Base-by-base conservation (phyloP, 2,888 invertebrate species). In the Trichogramma evanescens region DNA sequence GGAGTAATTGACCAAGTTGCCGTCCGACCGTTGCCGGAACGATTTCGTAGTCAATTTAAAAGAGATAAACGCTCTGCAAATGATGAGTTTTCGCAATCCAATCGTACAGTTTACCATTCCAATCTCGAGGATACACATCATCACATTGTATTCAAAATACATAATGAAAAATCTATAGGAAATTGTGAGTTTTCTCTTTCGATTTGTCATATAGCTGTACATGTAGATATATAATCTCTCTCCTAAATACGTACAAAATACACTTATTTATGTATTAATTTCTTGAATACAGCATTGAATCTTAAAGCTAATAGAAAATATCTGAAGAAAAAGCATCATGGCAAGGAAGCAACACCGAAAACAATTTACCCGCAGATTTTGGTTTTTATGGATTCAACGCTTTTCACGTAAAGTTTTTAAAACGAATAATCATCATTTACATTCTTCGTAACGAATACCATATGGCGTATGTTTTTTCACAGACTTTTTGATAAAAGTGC, bases 121-220 rank as follows among this genome's bases (percentile, higher is more conserved):
- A 50, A 61, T 54, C 51, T 60, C 13, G 48, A 58, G 8, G 44
- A 58, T 26, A 62, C 62, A 5, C 56, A 62, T 42, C 55, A 62
- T 26, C 58, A 62, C 50, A n/a, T 62, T 26, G 42, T 62, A 6
- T 61, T 44, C 58, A 58, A 55, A 26, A 43, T 58, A 13, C 48
- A 26, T 26, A 26, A 26, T 3, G 26, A 26, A 26, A 26, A 26
- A 26, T 26, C 26, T 26, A 26, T 26, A 26, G 26, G 26, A 26
- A 26, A 26, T 26, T 26, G 26, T 26, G 26, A 26, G 26, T 26
- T 26, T 26, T 26, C 26, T 26, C 26, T 26, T 26, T 26, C 26
- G 26, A 26, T 26, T 26, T 26, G 26, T 26, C 26, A 26, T 26
- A 3, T 26, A 26, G 26, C 26, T 2, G 3, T 2, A 26, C 26